Evolutionary conservation across 64 coral and sea anemone species (phyloP), one percentile per base, ranked within the genome.

Genomic region (Platygyra sinensis): DNA sequence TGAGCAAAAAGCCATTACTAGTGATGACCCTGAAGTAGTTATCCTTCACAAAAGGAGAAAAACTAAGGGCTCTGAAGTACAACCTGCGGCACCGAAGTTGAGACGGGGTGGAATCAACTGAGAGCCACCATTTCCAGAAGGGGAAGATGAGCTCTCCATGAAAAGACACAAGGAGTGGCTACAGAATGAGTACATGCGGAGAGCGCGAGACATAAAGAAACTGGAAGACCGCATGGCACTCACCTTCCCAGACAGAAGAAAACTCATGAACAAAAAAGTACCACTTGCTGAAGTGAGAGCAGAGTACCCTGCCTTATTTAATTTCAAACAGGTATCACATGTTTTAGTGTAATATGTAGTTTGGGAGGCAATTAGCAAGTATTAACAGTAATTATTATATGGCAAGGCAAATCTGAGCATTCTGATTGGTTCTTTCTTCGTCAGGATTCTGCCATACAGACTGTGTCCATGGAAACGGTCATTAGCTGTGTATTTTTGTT

Each of bases 301-400:
- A 62, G 42, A 94, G 50, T 95, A 88, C 59, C 93, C 93, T 74
- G 72, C 81, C 46, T n/a, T 95, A 27, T 95, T 95, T 73, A 62
- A 72, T 39, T 87, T 61, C 33, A 38, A 86, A 71, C 79, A 94
- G 93, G 87, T 94, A 86, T 55, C 11, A 73, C 15, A 30, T 74
- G 42, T 0, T 36, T 36, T 3, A 36, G 2, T 46, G 42, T 46
- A 46, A 46, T 46, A 46, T 46, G 42, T 46, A 5, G 7, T 46
- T 46, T 46, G 42, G 5, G 42, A 46, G 42, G 42, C 1, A 46
- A 46, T 46, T 46, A 46, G 0, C 38, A 39, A 39, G 38, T 39
- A 39, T 3, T 46, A 6, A 46, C 42, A 46, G 42, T 46, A 8
- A 7, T 7, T 46, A 46, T 46, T 39, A n/a, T n/a, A n/a, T n/a